Evolutionary conservation across 2,888 invertebrate species (phyloP), one percentile per base, ranked within the genome.

Genomic region (Mythimna vitellina): DNA sequence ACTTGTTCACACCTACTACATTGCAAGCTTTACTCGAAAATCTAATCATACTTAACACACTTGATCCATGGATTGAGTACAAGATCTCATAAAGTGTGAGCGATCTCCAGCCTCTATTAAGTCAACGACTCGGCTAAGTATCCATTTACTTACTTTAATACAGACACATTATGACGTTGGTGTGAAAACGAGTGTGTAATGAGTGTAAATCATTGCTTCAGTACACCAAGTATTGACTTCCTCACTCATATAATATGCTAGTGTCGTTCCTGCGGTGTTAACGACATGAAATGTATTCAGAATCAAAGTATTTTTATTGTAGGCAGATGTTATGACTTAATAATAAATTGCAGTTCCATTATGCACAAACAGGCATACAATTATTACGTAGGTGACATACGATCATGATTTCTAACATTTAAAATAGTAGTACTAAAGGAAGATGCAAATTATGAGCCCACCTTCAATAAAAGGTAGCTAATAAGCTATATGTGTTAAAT

Each of bases 141-240:
- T 57, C 65, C 83, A 80, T 82, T 78, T 70, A 81, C 77, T 82
- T 78, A 62, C 54, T 56, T 62, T 78, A 66, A 73, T 65, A 79
- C 65, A 20, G 46, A 73, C 53, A 53, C 83, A 69, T 83, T 79
- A 82, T 32, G 68, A 49, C 22, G 49, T 53, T 68, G 65, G 74
- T 80, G 53, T 73, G 80, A 79, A 82, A 78, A 80, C 35, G 69
- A 79, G 56, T 46, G 22, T 22, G 56, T 73, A 78, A 79, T 72
- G 17, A 17, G 22, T 38, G 38, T 57, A 32, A 49, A 65, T 60
- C 65, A 68, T 63, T 51, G 56, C 54, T 42, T 51, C 4, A 25
- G 29, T 10, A 17, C 14, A 35, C 5, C 32, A 22, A 20, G 61
- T 60, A 25, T 65, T 60, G 49, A 70, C 38, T 53, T 60, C 25